Evolutionary conservation across 2,797 vertebrate genomes (phyloP), one percentile per base, ranked within the genome.

Genomic region (Pygocentrus nattereri): DNA sequence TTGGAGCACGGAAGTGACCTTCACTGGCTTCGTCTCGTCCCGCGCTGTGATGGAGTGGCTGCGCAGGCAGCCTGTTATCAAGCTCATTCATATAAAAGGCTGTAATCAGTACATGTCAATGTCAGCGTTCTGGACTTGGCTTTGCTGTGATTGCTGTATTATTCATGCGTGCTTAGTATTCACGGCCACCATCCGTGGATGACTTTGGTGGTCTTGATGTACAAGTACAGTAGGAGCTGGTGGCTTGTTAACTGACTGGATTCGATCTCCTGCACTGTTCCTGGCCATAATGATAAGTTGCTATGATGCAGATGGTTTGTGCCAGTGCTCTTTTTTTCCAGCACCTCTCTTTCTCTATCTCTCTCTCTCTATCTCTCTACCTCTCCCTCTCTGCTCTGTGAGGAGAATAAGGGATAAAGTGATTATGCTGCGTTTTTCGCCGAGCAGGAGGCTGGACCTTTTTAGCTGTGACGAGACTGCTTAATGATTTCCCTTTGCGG

Each of bases 401-500:
- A 84, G 76, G 72, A 82, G 84, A 86, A 78, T 79, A 61, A 65
- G 76, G 82, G 79, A 75, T 85, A 80, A 84, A 85, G 84, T 84
- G 87, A 86, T 88, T 90, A 87, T 86, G 71, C 83, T 72, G 85
- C 84, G 69, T 70, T 86, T 88, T 88, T 72, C 70, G 69, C 52
- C n/a, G 49, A 69, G 59, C 59, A 76, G 69, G 72, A 80, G 82
- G 74, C 80, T 82, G 79, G 84, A 82, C 71, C 69, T 65, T 58
- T 80, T 85, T 82, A 49, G 70, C 83, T 84, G 85, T 87, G 88
- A 88, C 74, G 81, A 77, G 87, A 89, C 85, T 89, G 77, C 74
- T 78, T 89, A 88, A 89, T 88, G 86, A 87, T 88, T 86, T 87
- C 82, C 79, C 80, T 84, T 86, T 85, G 62, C 47, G 56, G 71